Evolutionary conservation across 1,140 invertebrate species (phyloP), one percentile per base, ranked within the genome.

Genomic region (Augochlora pura): DNA sequence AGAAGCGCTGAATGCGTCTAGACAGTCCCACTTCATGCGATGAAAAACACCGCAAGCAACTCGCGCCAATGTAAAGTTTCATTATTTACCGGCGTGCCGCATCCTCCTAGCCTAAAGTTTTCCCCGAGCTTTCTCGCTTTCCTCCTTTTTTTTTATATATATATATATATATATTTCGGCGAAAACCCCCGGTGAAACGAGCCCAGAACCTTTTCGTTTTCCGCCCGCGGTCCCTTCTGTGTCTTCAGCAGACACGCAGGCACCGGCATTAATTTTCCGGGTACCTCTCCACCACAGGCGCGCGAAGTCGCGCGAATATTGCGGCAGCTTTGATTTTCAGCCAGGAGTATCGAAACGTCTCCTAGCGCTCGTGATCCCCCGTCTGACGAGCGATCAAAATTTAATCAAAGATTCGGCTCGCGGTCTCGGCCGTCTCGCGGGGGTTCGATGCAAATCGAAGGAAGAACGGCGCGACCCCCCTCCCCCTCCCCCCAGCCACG

Each of bases 21-120:
- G 84, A 86, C 84, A 85, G 84, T 86, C 85, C 84, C 84, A 86
- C 84, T 86, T 86, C 80, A 86, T 77, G 62, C 84, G 77, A 82
- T 85, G 84, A 85, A 85, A 85, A 82, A 85, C 84, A 73, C 52
- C 76, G 84, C 80, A 68, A 82, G 83, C 76, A 86, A 76, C 80
- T 82, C 73, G 68, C 54, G 70, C 71, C 77, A 83, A 85, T 85
- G 83, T 85, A 85, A 86, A 86, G 74, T 86, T 86, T 85, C 83
- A 82, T 86, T 86, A 86, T 86, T 85, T 85, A 85, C 84, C 66
- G 38, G 54, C 25, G 39, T 62, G 49, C 68, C 68, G 66, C 74
- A 76, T 84, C 73, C 78, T 70, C 18, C 66, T 69, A 72, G 83
- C 62, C 70, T 76, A 72, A 83, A 32, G 49, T 70, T 32, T 68